Evolutionary conservation across 2,113 vertebrate genomes (phyloP).

Genomic region (Macquaria ambigua): DNA sequence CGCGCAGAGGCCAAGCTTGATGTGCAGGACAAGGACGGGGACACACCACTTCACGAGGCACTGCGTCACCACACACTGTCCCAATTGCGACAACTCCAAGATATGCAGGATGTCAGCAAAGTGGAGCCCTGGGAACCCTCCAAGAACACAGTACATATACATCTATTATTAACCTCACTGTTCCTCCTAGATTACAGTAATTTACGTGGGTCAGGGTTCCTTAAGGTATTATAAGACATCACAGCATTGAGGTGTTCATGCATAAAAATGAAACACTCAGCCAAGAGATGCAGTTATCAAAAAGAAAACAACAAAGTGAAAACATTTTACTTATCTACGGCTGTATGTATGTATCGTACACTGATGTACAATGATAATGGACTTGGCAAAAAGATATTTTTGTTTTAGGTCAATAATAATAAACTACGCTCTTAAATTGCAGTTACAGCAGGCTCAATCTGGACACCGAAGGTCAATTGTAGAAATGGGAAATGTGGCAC

Average conservation of each 20-base stretch:
- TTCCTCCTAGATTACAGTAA: conserved; percentile 5
- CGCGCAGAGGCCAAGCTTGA: conserved; percentile 98
- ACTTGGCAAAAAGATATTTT: too few species aligned
- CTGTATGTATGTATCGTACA: too few species aligned
- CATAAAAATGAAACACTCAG: conserved; percentile 7
- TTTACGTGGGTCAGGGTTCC: conserved; percentile 24
- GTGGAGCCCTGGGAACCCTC: conserved; percentile 99
- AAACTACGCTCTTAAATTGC: too few species aligned
- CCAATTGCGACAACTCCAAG: conserved; percentile 97
- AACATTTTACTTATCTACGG: not conserved
- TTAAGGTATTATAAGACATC: conserved; percentile 3
- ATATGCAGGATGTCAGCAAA: conserved; percentile 99
- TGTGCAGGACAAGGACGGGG: conserved; percentile 99
- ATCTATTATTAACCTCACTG: conserved; percentile 43
- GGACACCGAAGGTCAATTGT: not conserved
- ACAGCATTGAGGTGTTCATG: not conserved
- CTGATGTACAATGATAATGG: too few species aligned
- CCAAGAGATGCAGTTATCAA: not conserved
- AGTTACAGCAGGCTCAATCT: too few species aligned
- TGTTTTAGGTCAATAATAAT: too few species aligned
- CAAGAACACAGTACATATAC: conserved; percentile 95
- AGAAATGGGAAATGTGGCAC: not conserved
- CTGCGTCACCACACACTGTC: conserved; percentile 98
- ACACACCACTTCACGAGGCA: conserved; percentile 98
- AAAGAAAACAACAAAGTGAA: not conserved